These are phyloP conservation scores for Oscheius onirici DNA, from an alignment of 2,888 invertebrate species.

Conservation along the genomic window DNA sequence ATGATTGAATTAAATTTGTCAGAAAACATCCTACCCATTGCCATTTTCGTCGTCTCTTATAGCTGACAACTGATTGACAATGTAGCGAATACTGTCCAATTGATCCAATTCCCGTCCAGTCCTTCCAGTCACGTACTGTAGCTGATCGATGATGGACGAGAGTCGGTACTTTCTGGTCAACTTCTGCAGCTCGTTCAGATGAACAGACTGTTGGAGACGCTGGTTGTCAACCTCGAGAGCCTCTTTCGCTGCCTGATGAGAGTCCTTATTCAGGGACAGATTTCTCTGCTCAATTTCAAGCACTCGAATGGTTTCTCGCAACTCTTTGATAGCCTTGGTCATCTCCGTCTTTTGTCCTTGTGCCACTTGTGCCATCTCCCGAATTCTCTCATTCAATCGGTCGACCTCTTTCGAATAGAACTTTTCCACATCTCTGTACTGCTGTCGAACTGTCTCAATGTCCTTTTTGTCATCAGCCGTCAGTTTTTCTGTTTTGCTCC, in stretches of 20 bases:
- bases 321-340: constrained; percentile 53
- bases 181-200: constrained; percentile 69
- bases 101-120: constrained; percentile 45
- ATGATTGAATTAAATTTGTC: too few relatives aligned
- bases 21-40: constrained; percentile 3
- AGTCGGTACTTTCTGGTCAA: constrained; percentile 70
- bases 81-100: constrained; percentile 56
- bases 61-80: constrained; percentile 61
- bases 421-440: constrained; percentile 69
- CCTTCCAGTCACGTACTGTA: constrained; percentile 55
- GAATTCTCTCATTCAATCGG: constrained; percentile 63
- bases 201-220: constrained; percentile 66
- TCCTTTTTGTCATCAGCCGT: constrained; percentile 62
- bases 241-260: constrained; percentile 57
- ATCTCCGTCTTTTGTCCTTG: constrained; percentile 55
- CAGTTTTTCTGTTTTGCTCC: constrained; percentile 53
- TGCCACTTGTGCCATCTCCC: constrained; percentile 55
- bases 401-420: constrained; percentile 68
- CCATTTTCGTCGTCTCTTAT: constrained; percentile 64
- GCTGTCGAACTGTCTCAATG: constrained; percentile 62
- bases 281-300: constrained; percentile 70
- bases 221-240: constrained; percentile 65
- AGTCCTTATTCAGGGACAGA: constrained; percentile 56
- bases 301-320: constrained; percentile 66
- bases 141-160: constrained; percentile 68